Evolutionary conservation across 1,140 invertebrate species (phyloP).

Genomic region (Trissolcus basalis): DNA sequence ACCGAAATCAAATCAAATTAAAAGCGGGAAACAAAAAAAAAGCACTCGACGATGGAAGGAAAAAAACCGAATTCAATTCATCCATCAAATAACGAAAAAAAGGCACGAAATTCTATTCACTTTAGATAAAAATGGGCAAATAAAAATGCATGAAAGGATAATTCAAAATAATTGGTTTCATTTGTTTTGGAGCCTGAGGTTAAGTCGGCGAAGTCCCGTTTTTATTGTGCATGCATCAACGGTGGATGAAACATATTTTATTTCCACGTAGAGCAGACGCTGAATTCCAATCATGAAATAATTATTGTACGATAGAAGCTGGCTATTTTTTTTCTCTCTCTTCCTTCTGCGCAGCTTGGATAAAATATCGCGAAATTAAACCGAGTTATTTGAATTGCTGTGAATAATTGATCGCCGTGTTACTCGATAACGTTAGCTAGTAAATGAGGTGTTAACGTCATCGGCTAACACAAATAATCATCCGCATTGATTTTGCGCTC

Average conservation of each 20-base stretch:
- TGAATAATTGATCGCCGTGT: constrained; percentile 5
- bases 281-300: constrained; percentile 29
- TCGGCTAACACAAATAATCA: too few relatives aligned
- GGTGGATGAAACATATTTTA: constrained; percentile 13
- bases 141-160: background rate
- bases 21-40: too few relatives aligned
- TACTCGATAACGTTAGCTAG: constrained; percentile 6
- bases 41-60: too few relatives aligned
- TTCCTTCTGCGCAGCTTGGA: background rate
- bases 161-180: constrained; percentile 5
- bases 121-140: too few relatives aligned
- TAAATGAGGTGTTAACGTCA: constrained; percentile 8
- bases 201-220: constrained; percentile 5
- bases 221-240: constrained; percentile 16
- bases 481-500: too few relatives aligned
- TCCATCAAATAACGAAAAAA: too few relatives aligned
- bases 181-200: constrained; percentile 21
- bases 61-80: too few relatives aligned
- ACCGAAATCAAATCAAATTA: background rate
- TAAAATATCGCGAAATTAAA: constrained; percentile 26
- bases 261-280: constrained; percentile 17
- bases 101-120: too few relatives aligned
- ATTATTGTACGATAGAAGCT: constrained; percentile 14
- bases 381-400: constrained; percentile 15
- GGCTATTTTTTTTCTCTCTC: too few relatives aligned